phyloP scores from a whole-genome alignment of 2,113 vertebrate genomes.

The Colossoma macropomum region DNA sequence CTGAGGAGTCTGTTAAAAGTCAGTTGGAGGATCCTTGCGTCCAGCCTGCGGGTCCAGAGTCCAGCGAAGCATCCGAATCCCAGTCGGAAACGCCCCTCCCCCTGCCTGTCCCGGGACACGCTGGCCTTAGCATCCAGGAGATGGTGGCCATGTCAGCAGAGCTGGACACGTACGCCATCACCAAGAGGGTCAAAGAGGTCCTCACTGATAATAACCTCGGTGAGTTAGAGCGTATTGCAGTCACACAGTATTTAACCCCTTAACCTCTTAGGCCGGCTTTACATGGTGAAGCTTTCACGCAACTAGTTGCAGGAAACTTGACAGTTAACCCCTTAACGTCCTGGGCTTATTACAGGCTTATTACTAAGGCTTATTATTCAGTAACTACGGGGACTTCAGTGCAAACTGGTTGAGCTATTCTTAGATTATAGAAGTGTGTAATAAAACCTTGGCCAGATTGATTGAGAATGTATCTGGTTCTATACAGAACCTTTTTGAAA shows the following conservation, averaged over 20 bases:
- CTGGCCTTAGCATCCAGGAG: slow-evolving; percentile 88
- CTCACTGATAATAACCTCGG: slow-evolving; percentile 91
- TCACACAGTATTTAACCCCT: too few relatives aligned
- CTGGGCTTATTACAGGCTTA: too few relatives aligned
- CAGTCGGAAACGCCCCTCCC: slow-evolving; percentile 72
- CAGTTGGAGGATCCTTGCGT: slow-evolving; percentile 80
- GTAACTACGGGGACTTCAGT: too few relatives aligned
- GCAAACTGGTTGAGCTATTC: too few relatives aligned
- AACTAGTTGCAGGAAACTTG: not conserved
- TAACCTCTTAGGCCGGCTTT: too few relatives aligned
- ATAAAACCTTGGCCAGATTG: too few relatives aligned
- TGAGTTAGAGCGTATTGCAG: slow-evolving; percentile 62
- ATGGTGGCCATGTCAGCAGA: slow-evolving; percentile 88
- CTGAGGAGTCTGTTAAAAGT: slow-evolving; percentile 86
- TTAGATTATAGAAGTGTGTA: too few relatives aligned
- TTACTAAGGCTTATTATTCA: too few relatives aligned
- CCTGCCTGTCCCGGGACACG: slow-evolving; percentile 82
- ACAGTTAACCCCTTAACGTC: too few relatives aligned
- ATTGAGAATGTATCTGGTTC: too few relatives aligned
- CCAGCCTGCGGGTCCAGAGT: slow-evolving; percentile 75
- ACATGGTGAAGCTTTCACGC: too few relatives aligned
- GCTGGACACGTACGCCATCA: slow-evolving; percentile 90
- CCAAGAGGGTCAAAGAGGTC: slow-evolving; percentile 91
- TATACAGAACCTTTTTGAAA: too few relatives aligned
- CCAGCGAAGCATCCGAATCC: slow-evolving; percentile 78